Evolutionary conservation across 2,888 invertebrate species (phyloP), one percentile per base, ranked within the genome.

Genomic region (Drosophila meridionalis): DNA sequence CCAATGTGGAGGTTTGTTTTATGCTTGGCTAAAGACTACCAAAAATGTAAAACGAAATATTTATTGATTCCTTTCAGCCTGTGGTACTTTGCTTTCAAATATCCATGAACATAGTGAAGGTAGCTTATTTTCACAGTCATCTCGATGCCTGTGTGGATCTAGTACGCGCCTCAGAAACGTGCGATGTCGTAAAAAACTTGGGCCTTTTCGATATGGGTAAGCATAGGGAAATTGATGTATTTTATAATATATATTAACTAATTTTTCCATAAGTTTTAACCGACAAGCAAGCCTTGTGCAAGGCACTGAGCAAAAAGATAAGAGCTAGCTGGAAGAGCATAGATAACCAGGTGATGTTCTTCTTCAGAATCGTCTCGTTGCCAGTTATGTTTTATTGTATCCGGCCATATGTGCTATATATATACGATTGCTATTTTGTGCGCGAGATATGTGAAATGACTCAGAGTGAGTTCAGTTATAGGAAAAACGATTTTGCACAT

Each of bases 321-420:
- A 32, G 45, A 0, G 52, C 76, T 0, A 90, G 73, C 53, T 87
- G 87, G 87, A 20, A 42, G 36, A 42, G 52, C 0, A 89, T 88
- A 5, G 71, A 87, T 77, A 55, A 53, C 0, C 89, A 90, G 63
- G 87, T 90, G 1, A 89, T 82, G 82, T 87, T 89, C 50, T 87
- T 87, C 12, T 87, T 69, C 30, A 87, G 71, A 45, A 74, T 88
- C 28, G 87, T 90, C 32, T 69, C 72, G 45, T 77, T 88, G 80
- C 89, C 87, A 0, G 90, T 87, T 0, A 9, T 73, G 1, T 90
- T 78, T 5, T 87, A 90, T 26, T 65, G 61, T 0, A 5, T 83
- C 63, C 66, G 87, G 12, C 87, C 87, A 2, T 90, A 83, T 45
- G 86, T 76, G 59, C 90, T 88, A 60, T 87, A 90, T 12, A 56